Evolutionary conservation across 2,888 invertebrate genomes (phyloP), one percentile per base, ranked within the genome.

Genomic region (Drymonia ruficornis): DNA sequence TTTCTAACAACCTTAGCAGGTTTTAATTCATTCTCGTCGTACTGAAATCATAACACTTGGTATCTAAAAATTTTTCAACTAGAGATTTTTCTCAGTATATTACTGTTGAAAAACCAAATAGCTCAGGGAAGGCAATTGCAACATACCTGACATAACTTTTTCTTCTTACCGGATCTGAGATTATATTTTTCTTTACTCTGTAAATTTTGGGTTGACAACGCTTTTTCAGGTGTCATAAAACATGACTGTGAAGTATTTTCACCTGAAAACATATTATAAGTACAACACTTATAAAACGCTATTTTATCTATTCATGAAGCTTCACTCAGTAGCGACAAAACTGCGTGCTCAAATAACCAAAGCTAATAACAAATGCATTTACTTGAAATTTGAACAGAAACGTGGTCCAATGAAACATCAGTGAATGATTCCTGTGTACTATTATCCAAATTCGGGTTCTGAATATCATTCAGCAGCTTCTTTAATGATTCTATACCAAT

Each of bases 391-490:
- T 51, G 54, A 13, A 19, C 40, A 29, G 49, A 58, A 9, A 23
- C n/a, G 13, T 59, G 52, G 4, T 67, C 56, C 4, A 42, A 43
- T 29, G 52, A 50, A 43, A 55, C 52, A 48, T 80, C 78, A 34
- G 34, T 52, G 59, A 78, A 81, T 2, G 69, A 60, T 43, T 83
- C 81, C 40, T 76, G 74, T 29, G 75, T 64, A 54, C 59, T 59
- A 5, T 36, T 52, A 49, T 80, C 74, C 19, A 61, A 31, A 44
- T 80, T 74, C 0, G 83, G 73, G 47, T 81, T 74, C 38, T 76
- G 74, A 42, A 89, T 89, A 59, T 91, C 88, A 31, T 55, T 64
- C 38, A 88, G 60, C 15, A 89, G 66, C 19, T 81, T 81, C 6
- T 80, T 69, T 31, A 91, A 63, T 0, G 80, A 83, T 45, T 81